phyloP scores from a whole-genome alignment of 1,140 invertebrate genomes.

The Araneus ventricosus region DNA sequence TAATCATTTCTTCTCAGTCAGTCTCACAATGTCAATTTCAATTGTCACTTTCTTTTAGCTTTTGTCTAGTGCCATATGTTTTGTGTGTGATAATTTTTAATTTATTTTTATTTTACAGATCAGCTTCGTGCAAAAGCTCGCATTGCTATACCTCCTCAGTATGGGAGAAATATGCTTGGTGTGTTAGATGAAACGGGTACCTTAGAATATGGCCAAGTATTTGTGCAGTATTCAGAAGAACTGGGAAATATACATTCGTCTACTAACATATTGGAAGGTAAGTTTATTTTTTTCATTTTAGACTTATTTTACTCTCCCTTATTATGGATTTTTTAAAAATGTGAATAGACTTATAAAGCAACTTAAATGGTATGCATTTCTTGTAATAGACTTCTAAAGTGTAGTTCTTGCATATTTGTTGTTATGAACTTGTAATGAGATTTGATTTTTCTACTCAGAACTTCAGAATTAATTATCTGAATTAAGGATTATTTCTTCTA shows the following conservation, averaged over 20 bases:
- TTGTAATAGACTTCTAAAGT: no score
- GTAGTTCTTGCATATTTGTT: no score
- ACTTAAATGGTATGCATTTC: no score
- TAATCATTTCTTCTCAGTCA: no score
- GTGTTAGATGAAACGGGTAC: slow-evolving; percentile 79
- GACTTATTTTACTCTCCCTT: not conserved
- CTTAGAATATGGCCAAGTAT: slow-evolving; percentile 80
- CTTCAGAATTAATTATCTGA: no score
- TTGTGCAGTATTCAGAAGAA: slow-evolving; percentile 79
- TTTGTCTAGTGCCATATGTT: not conserved
- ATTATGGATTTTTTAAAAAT: no score
- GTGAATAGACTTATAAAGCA: no score
- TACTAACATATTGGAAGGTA: slow-evolving; percentile 64
- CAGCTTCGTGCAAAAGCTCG: slow-evolving; percentile 77
- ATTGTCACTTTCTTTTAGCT: not conserved
- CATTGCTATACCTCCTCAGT: slow-evolving; percentile 78
- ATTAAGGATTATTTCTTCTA: no score
- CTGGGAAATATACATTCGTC: slow-evolving; percentile 47
- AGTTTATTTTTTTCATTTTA: no score
- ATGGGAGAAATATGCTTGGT: slow-evolving; percentile 80
- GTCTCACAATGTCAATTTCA: no score
- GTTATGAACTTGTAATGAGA: no score
- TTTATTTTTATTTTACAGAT: slow-evolving; percentile 67
- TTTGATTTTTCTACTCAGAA: no score
- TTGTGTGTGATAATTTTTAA: not conserved